Evolutionary conservation across 2,888 invertebrate genomes (phyloP).

Genomic region (Cosmia trapezina): DNA sequence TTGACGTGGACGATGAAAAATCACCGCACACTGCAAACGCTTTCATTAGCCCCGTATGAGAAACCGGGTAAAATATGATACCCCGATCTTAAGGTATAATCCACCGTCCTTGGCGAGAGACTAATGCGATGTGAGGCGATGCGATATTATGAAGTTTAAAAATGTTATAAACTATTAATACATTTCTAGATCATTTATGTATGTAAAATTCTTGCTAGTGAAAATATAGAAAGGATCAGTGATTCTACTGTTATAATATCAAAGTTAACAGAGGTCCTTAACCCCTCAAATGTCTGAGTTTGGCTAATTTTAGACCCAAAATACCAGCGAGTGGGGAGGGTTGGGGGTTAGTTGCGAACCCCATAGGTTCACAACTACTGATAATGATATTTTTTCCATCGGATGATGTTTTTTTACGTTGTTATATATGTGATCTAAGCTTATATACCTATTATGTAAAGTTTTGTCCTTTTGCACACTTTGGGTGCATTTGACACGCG

Average conservation of each 20-base stretch:
- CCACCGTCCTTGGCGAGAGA: not conserved
- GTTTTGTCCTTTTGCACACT: too few relatives aligned
- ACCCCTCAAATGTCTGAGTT: too few relatives aligned
- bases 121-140: slow-evolving; percentile 11
- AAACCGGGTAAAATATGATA: slow-evolving; percentile 74
- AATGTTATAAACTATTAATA: too few relatives aligned
- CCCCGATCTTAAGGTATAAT: slow-evolving; percentile 59
- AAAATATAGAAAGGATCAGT: not conserved
- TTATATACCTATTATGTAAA: too few relatives aligned
- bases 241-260: not conserved
- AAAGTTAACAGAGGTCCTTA: not conserved
- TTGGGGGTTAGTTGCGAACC: too few relatives aligned
- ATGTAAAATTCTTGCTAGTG: not conserved
- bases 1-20: slow-evolving; percentile 76
- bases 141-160: not conserved
- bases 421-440: too few relatives aligned
- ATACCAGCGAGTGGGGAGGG: too few relatives aligned
- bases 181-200: not conserved
- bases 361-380: too few relatives aligned
- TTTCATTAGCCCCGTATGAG: slow-evolving; percentile 74
- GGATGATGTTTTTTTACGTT: too few relatives aligned
- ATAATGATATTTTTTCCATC: too few relatives aligned
- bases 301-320: too few relatives aligned
- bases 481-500: too few relatives aligned
- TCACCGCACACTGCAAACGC: slow-evolving; percentile 73